These are phyloP conservation scores for Leptosomus discolor DNA, from an alignment of 2,113 vertebrate genomes.

Conservation along the genomic window DNA sequence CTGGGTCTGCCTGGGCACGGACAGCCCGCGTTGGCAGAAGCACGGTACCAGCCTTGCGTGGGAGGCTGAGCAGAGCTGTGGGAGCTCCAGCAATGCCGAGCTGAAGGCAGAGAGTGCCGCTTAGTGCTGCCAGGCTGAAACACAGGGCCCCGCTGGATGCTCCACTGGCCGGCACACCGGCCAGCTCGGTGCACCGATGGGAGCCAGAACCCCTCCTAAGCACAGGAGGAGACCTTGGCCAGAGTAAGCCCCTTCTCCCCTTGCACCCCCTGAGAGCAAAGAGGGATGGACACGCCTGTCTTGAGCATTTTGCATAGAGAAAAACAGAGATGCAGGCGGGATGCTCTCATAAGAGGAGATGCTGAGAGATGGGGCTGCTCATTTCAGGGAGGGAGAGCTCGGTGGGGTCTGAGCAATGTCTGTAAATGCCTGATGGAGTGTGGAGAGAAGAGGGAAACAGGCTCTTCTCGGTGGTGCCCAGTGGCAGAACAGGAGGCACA, in stretches of 20 bases:
- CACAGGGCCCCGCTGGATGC: accelerated
- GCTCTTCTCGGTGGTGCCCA: not conserved
- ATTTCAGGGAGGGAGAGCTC: accelerated
- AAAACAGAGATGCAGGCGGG: not conserved
- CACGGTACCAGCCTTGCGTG: accelerated
- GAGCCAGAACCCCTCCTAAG: accelerated
- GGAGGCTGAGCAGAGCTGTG: not conserved
- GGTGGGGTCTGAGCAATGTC: accelerated
- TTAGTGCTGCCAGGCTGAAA: not conserved
- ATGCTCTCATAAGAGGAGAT: accelerated
- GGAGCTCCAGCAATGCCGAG: not conserved
- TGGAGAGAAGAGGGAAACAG: not conserved
- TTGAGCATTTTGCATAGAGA: accelerated
- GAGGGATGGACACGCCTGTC: accelerated
- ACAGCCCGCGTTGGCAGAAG: accelerated
- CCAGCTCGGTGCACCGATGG: accelerated
- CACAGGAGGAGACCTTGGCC: not conserved
- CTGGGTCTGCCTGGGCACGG: accelerated
- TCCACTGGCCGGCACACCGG: accelerated
- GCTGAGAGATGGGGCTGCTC: not conserved
- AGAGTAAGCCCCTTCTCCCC: accelerated
- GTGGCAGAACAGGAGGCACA: not conserved
- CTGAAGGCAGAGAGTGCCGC: conserved; percentile 20
- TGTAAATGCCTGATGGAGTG: not conserved
- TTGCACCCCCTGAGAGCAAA: not conserved